Evolutionary conservation across 2,113 vertebrate genomes (phyloP).

Genomic region (Pandion haliaetus): DNA sequence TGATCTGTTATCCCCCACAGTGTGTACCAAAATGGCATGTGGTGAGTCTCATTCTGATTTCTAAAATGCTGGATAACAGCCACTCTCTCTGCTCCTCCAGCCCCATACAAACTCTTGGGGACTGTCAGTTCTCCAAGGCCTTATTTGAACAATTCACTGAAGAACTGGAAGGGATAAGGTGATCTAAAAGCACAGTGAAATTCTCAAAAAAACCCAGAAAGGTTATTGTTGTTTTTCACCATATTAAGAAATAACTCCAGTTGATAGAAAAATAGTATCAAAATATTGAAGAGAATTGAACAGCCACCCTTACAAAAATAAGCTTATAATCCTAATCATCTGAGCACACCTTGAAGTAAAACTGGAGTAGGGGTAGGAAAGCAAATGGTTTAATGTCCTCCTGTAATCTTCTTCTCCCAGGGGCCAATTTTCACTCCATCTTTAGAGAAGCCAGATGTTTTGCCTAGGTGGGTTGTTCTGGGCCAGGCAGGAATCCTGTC

Average conservation of each 20-base stretch:
- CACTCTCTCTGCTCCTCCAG: not conserved
- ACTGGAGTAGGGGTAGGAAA: not conserved
- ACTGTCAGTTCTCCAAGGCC: constrained; percentile 48
- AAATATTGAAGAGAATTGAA: not conserved
- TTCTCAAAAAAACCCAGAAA: not conserved
- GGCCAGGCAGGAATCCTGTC: not conserved
- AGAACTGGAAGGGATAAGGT: constrained; percentile 34
- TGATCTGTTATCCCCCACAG: constrained; percentile 11
- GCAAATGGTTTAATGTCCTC: not conserved
- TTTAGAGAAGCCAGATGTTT: not conserved
- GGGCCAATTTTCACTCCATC: not conserved
- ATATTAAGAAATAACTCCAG: not conserved
- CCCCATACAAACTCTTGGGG: not conserved
- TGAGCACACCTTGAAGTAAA: not conserved
- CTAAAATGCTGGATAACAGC: constrained; percentile 14
- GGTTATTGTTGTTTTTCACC: not conserved
- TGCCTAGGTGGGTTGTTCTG: not conserved
- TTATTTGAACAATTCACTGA: constrained; percentile 52
- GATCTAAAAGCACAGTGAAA: constrained; percentile 1
- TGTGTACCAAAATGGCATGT: constrained; percentile 45
- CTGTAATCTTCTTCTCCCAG: not conserved
- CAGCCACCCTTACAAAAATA: not conserved
- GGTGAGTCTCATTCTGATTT: constrained; percentile 31
- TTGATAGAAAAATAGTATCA: not conserved
- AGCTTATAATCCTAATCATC: not conserved